Evolutionary conservation across 1,140 invertebrate species (phyloP).

Genomic region (Parasteatoda tepidariorum): DNA sequence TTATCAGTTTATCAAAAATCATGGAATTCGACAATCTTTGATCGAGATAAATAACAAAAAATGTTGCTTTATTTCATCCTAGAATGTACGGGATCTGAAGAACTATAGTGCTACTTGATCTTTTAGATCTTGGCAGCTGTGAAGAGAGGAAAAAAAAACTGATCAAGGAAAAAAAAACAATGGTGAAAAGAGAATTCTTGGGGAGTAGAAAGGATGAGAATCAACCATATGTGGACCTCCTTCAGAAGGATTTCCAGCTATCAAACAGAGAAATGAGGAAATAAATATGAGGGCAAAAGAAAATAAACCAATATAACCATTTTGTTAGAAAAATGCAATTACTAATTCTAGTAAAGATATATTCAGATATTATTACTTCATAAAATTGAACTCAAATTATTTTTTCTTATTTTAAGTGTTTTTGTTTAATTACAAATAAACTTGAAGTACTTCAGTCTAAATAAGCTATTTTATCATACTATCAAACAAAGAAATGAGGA

Average conservation of each 20-base stretch:
- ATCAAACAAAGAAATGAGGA: no score
- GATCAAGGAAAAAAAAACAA: neutral
- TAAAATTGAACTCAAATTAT: no score
- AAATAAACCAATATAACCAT: neutral
- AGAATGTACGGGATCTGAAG: neutral
- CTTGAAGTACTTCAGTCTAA: no score
- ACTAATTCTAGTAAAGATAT: neutral
- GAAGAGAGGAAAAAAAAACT: neutral
- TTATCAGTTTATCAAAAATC: no score
- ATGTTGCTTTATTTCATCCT: neutral
- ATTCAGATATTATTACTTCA: neutral
- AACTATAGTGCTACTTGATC: conserved; percentile 5
- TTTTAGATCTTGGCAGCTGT: neutral
- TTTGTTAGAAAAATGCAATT: neutral
- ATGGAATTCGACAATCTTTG: no score
- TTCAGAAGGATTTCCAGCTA: conserved; percentile 7
- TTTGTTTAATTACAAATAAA: no score
- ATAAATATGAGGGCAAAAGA: conserved; percentile 5
- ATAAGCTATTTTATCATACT: no score
- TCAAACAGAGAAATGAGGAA: neutral
- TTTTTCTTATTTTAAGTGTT: no score
- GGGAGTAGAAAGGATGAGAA: conserved; percentile 28
- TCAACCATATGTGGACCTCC: conserved; percentile 13
- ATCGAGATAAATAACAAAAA: no score
- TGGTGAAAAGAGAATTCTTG: neutral